A percentile compares a stretch with the other conserved stretches of the same genome.
Conservation (phyloP, 2,113 vertebrate species). For the Pantherophis guttatus region DNA sequence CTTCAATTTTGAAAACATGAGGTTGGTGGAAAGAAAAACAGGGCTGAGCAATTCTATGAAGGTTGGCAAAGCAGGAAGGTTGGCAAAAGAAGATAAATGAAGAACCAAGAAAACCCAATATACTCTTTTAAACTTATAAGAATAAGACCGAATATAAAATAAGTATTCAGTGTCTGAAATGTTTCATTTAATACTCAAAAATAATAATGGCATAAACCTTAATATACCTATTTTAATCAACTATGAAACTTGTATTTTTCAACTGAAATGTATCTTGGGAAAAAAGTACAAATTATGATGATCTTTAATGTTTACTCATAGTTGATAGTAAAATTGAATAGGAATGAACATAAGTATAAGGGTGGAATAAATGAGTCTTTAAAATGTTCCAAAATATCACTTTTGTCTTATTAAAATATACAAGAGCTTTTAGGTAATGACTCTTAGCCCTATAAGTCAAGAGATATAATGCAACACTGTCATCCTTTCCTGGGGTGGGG, state of each 20-base stretch:
- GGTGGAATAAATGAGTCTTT: background rate
- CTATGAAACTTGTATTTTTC: background rate
- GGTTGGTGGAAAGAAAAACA: background rate
- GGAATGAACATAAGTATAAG: background rate
- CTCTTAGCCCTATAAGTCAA: background rate
- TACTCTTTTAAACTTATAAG: background rate
- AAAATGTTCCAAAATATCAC: background rate
- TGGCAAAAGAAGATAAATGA: background rate
- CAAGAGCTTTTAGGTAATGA: background rate
- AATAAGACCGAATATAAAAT: background rate
- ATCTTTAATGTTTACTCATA: background rate
- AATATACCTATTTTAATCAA: background rate
- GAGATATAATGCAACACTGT: background rate
- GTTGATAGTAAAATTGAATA: background rate
- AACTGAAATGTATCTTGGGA: background rate
- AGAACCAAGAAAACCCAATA: background rate
- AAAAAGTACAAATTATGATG: background rate
- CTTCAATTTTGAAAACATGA: background rate
- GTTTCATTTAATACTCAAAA: background rate
- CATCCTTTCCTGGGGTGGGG: background rate
- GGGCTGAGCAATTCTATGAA: background rate
- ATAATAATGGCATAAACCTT: background rate
- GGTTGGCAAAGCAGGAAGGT: background rate
- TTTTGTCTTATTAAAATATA: background rate
- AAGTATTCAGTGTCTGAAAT: background rate